Conservation (phyloP, 2,113 vertebrate genomes). For the Caracal caracal region DNA sequence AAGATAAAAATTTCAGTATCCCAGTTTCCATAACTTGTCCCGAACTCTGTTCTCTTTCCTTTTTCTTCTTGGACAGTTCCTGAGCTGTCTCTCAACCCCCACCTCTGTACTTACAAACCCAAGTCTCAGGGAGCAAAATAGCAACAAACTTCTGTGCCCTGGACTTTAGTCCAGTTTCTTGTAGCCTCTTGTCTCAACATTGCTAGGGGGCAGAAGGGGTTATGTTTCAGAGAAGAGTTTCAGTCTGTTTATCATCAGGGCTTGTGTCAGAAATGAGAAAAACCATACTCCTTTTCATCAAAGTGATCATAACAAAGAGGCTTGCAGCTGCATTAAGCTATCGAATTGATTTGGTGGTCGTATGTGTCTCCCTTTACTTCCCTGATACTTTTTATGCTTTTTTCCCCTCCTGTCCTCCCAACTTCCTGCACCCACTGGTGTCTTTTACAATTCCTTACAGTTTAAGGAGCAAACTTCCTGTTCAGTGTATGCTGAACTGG, state of each 20-base stretch:
- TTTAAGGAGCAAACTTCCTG: neutral
- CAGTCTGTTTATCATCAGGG: neutral
- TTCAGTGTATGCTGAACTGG: neutral
- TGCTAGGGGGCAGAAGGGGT: neutral
- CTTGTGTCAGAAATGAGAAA: conserved; percentile 7
- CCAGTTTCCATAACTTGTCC: neutral
- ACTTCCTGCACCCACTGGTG: neutral
- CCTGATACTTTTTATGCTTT: neutral
- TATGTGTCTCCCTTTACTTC: neutral
- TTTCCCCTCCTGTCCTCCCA: neutral
- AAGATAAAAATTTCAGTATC: neutral
- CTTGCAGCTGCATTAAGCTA: neutral
- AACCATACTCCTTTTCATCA: neutral
- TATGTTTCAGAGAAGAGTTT: neutral
- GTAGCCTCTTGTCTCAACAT: neutral
- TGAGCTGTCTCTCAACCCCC: neutral
- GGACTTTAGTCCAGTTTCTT: neutral
- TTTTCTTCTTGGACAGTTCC: neutral
- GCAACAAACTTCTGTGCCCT: neutral
- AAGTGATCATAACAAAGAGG: neutral
- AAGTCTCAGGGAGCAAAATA: neutral
- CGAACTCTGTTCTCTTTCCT: neutral
- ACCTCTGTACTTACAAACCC: neutral
- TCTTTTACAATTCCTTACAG: neutral
- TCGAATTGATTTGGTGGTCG: neutral